These are phyloP conservation scores for Morpho helenor DNA, from an alignment of 2,888 invertebrate genomes.

Conservation along the genomic window DNA sequence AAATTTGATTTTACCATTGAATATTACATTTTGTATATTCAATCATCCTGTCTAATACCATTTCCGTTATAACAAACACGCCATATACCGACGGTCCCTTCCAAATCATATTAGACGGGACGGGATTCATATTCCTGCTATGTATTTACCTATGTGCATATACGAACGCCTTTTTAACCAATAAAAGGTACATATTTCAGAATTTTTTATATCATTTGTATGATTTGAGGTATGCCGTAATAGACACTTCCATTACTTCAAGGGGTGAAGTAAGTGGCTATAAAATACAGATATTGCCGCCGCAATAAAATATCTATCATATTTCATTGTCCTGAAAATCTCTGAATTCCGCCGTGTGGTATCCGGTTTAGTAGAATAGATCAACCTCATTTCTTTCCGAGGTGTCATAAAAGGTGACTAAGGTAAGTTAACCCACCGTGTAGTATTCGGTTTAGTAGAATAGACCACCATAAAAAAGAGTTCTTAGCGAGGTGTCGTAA, in stretches of 20 bases:
- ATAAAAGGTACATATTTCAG: too few relatives aligned
- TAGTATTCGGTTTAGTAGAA: too few relatives aligned
- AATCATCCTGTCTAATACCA: not conserved
- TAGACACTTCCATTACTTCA: slow-evolving; percentile 5
- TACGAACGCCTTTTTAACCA: too few relatives aligned
- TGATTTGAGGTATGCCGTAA: slow-evolving; percentile 1
- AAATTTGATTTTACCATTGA: not conserved
- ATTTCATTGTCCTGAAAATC: slow-evolving; percentile 6
- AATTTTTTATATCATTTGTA: not conserved
- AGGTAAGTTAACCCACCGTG: too few relatives aligned
- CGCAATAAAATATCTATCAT: slow-evolving; percentile 8
- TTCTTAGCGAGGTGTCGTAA: too few relatives aligned
- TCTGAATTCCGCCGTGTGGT: too few relatives aligned
- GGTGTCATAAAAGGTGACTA: too few relatives aligned
- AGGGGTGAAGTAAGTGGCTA: slow-evolving; percentile 2
- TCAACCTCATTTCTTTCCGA: too few relatives aligned
- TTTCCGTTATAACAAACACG: not conserved
- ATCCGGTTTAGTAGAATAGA: too few relatives aligned
- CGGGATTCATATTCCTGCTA: too few relatives aligned
- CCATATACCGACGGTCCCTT: not conserved
- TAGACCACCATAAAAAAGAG: too few relatives aligned
- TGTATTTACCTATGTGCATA: too few relatives aligned
- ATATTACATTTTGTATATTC: not conserved
- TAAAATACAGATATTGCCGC: slow-evolving; percentile 15
- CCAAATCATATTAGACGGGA: not conserved